phyloP scores from a whole-genome alignment of 2,113 vertebrate genomes.

The Hyperopisus bebe region DNA sequence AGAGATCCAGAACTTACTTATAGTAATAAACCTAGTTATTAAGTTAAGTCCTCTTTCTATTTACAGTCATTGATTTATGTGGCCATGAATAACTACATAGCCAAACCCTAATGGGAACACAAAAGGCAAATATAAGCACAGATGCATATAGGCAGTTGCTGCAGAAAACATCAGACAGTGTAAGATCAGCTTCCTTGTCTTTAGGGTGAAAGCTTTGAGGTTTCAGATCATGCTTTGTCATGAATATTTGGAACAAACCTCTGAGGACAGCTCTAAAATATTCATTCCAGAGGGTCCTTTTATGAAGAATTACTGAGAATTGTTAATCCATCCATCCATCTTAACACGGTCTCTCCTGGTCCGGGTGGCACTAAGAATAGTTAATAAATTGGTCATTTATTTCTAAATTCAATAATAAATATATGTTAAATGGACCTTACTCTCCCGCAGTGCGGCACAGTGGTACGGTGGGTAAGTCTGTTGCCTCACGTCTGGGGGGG shows the following conservation, averaged over 20 bases:
- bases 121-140: neutral
- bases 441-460: neutral
- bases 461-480: neutral
- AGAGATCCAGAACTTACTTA: neutral
- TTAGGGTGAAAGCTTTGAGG: neutral
- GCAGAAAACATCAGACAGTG: neutral
- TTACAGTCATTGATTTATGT: neutral
- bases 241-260: conserved; percentile 5
- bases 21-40: neutral
- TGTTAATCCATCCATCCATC: neutral
- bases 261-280: neutral
- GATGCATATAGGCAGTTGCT: neutral
- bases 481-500: neutral
- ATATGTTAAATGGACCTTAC: neutral
- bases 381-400: neutral
- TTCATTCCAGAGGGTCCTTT: neutral
- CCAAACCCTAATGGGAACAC: neutral
- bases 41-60: neutral
- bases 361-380: neutral
- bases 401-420: neutral
- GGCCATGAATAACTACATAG: neutral
- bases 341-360: neutral
- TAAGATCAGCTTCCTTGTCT: neutral
- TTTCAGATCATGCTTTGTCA: neutral
- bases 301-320: neutral